These are phyloP conservation scores for Andrena haemorrhoa DNA, from an alignment of 2,888 invertebrate species.

Conservation along the genomic window DNA sequence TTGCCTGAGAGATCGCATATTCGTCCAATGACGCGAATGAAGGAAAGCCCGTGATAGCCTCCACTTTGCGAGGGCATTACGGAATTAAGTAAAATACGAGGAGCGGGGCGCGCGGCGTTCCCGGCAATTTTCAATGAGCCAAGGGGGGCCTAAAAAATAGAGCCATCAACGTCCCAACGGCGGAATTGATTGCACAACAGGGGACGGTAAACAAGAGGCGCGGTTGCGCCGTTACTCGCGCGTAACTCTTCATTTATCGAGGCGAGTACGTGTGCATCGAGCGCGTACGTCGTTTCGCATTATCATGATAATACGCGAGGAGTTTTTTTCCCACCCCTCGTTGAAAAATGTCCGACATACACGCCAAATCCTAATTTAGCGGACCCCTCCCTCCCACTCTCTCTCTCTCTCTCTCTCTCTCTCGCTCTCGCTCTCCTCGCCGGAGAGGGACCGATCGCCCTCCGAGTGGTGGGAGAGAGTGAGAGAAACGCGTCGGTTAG, in stretches of 20 bases:
- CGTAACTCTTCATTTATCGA: constrained; percentile 65
- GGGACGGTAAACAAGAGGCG: constrained; percentile 15
- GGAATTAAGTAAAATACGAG: constrained; percentile 3
- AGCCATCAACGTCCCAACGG: constrained; percentile 30
- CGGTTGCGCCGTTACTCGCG: not conserved
- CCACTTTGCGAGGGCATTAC: not conserved
- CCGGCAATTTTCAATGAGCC: constrained; percentile 1
- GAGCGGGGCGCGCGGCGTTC: not conserved
- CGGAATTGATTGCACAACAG: constrained; percentile 16
- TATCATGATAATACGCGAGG: constrained; percentile 46
- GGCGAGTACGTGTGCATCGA: constrained; percentile 38
- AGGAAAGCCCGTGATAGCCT: not conserved
- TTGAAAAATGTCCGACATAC: constrained; percentile 38
- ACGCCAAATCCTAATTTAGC: constrained; percentile 67
- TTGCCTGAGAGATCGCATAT: not conserved
- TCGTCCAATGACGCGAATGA: not conserved
- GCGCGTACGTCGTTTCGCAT: constrained; percentile 48
- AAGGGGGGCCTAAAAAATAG: constrained; percentile 8
- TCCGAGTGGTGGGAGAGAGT: constrained; percentile 7
- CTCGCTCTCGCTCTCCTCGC: constrained; percentile 1
- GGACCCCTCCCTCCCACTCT: constrained; percentile 13
- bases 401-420: not conserved
- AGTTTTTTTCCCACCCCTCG: constrained; percentile 26
- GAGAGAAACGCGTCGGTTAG: constrained; percentile 54
- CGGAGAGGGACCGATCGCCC: not conserved